Evolutionary conservation across 2,888 invertebrate species (phyloP), one percentile per base, ranked within the genome.

Genomic region (Saturnia japonica): DNA sequence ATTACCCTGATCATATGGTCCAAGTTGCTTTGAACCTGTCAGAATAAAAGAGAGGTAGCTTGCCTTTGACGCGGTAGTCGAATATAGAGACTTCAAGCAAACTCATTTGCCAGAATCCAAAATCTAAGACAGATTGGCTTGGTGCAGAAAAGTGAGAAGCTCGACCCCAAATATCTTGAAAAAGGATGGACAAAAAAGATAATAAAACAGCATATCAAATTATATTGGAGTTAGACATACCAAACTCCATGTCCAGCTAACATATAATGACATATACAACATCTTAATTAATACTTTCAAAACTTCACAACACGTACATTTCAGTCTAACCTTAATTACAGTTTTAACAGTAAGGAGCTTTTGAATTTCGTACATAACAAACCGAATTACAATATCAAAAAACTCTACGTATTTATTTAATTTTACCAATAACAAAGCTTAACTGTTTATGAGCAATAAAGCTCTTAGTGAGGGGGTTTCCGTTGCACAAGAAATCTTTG

Each of bases 401-500:
- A 64, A 64, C 34, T 34, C 34, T 40, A 70, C 57, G 22, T 70
- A 43, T 66, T 40, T 42, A 70, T 67, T 67, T 42, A 67, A 69
- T 67, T 69, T 57, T 45, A 71, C 45, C 34, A 45, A 73, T 73
- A 69, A 73, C 45, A 68, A 74, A 73, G 72, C 73, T 78, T 76
- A 75, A 77, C 71, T 73, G 75, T 76, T 81, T 76, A 76, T 75
- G 74, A 74, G 75, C 71, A 72, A 76, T 74, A 76, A 76, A 73
- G 75, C 75, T 67, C 70, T 74, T 71, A 73, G 70, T 68, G 74
- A 73, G 67, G 69, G 25, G 62, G 68, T 70, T 78, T 72, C 71
- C 71, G 68, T 68, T 73, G 70, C 73, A 76, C 78, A 74, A 84
- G 79, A 75, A 78, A 78, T 79, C 78, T 75, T 77, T 77, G 78